Evolutionary conservation across 2,113 vertebrate species (phyloP).

Genomic region (Deroptyus accipitrinus): DNA sequence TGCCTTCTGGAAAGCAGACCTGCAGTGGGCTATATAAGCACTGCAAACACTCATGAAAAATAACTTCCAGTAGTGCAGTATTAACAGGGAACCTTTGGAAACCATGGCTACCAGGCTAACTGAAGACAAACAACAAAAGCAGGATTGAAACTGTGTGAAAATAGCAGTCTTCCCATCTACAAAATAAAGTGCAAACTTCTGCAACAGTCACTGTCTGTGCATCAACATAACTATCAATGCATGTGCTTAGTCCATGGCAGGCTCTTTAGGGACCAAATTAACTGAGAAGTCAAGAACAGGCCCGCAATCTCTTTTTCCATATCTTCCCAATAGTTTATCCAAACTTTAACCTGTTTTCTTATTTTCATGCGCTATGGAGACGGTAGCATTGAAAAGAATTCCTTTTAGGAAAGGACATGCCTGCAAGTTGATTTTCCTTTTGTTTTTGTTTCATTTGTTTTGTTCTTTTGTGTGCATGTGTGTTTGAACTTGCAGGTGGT

Average conservation of each 20-base stretch:
- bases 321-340: background rate
- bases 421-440: background rate
- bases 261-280: background rate
- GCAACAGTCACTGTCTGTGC: background rate
- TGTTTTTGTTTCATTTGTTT: background rate
- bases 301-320: background rate
- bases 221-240: fast-evolving
- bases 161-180: background rate
- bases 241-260: background rate
- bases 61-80: background rate
- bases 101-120: background rate
- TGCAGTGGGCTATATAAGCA: background rate
- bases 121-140: background rate
- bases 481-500: background rate
- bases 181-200: background rate
- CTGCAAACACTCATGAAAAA: background rate
- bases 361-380: background rate
- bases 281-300: background rate
- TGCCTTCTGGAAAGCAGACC: background rate
- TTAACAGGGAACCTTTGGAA: background rate
- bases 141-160: background rate
- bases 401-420: background rate
- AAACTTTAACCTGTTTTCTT: background rate
- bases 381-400: background rate
- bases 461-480: background rate